phyloP scores from a whole-genome alignment of 1,140 invertebrate genomes.

The Stegodyphus dumicola region DNA sequence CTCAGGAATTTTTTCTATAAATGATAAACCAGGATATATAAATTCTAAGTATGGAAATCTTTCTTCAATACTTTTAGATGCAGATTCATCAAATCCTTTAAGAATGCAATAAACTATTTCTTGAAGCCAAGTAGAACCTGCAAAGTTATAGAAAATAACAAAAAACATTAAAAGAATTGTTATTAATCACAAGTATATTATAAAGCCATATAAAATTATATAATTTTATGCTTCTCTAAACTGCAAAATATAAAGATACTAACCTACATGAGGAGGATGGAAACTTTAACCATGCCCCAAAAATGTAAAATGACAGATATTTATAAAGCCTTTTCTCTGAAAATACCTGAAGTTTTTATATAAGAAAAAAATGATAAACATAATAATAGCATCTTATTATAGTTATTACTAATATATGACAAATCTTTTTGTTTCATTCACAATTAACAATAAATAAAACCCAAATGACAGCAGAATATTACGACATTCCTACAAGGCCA shows the following conservation, averaged over 20 bases:
- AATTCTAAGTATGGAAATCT: constrained; percentile 72
- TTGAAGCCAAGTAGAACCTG: constrained; percentile 72
- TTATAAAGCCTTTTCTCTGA: no score
- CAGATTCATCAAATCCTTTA: constrained; percentile 67
- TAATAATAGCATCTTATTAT: no score
- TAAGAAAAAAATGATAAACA: no score
- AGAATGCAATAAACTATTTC: constrained; percentile 71
- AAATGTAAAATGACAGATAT: neutral
- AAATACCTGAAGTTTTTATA: no score
- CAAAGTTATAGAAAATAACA: neutral
- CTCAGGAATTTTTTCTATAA: constrained; percentile 64
- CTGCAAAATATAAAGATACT: neutral
- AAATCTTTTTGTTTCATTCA: no score
- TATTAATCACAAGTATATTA: neutral
- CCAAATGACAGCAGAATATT: no score
- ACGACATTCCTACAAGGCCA: no score
- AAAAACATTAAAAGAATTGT: neutral
- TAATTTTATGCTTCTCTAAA: neutral
- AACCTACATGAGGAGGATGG: neutral
- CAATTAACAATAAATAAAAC: no score
- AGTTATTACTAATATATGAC: no score
- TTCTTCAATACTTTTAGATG: constrained; percentile 66
- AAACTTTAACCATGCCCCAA: neutral
- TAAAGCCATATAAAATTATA: neutral
- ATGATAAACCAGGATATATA: constrained; percentile 69